phyloP scores from a whole-genome alignment of 2,888 invertebrate species.

The Synergus itoensis region DNA sequence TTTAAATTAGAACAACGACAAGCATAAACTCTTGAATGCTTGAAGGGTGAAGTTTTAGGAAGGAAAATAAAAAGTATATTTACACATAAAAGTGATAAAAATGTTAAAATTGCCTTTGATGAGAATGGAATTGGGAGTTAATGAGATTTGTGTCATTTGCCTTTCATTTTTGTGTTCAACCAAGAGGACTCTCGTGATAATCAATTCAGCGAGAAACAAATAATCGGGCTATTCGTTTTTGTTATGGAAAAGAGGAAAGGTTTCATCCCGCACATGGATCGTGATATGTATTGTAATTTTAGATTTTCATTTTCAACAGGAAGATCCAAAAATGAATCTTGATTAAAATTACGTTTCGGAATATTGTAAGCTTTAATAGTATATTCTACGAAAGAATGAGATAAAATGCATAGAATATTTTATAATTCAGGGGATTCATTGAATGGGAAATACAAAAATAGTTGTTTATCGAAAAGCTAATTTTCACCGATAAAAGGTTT shows the following conservation, averaged over 20 bases:
- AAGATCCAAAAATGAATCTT: constrained; percentile 3
- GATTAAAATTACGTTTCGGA: not conserved
- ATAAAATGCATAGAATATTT: not conserved
- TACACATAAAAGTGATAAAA: not conserved
- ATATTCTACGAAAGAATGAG: not conserved
- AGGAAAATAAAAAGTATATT: not conserved
- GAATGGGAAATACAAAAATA: not conserved
- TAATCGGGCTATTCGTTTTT: constrained; percentile 29
- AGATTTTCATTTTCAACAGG: constrained; percentile 27
- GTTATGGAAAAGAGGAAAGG: constrained; percentile 36
- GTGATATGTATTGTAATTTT: constrained; percentile 35
- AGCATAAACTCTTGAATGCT: not conserved
- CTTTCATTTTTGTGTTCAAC: constrained; percentile 24
- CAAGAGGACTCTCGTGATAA: constrained; percentile 2
- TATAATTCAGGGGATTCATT: not conserved
- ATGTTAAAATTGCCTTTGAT: not conserved
- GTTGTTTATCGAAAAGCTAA: not conserved
- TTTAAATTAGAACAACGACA: constrained; percentile 9
- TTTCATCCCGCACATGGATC: constrained; percentile 23
- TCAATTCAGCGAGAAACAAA: constrained; percentile 37
- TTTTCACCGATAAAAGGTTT: constrained; percentile 24
- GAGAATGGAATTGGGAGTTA: constrained; percentile 3
- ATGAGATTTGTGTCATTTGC: constrained; percentile 5
- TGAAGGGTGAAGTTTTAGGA: not conserved
- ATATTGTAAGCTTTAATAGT: not conserved